Conservation (phyloP, 2,888 invertebrate genomes). For the Cephus sareptanus region DNA sequence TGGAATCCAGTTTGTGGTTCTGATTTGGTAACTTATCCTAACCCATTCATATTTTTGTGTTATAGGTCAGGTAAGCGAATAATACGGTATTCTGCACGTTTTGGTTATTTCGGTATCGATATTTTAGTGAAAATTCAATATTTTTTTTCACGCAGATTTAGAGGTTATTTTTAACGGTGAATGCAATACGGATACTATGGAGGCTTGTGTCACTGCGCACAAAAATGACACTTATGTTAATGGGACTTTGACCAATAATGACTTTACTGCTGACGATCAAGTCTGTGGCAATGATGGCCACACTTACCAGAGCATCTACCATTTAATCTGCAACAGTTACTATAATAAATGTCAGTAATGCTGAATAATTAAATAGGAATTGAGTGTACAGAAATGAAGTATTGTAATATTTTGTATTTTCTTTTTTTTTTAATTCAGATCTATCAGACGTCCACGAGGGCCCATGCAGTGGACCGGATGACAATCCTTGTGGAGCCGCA, state of each 20-base stretch:
- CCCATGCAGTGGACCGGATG: constrained; percentile 41
- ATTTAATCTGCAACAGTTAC: constrained; percentile 45
- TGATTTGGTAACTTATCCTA: constrained; percentile 46
- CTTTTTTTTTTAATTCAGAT: constrained; percentile 32
- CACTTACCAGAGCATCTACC: constrained; percentile 45
- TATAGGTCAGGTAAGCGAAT: constrained; percentile 33
- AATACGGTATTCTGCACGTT: neutral
- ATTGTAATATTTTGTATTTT: neutral
- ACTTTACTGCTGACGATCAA: constrained; percentile 29
- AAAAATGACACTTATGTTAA: constrained; percentile 14
- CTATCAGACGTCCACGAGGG: constrained; percentile 34
- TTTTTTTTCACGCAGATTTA: constrained; percentile 12
- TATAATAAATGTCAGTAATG: constrained; percentile 44
- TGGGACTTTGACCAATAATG: constrained; percentile 22
- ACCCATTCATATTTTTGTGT: constrained; percentile 52
- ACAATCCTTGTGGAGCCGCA: constrained; percentile 38
- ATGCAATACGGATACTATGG: constrained; percentile 19
- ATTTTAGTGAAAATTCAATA: no score
- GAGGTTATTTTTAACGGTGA: constrained; percentile 15
- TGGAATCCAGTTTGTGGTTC: constrained; percentile 50
- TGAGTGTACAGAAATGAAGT: neutral
- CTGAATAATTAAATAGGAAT: neutral
- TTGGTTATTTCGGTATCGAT: neutral
- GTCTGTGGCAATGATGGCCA: constrained; percentile 52
- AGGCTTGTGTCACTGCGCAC: constrained; percentile 21